Conservation (phyloP, 1,140 invertebrate species). For the Papilio helenus region DNA sequence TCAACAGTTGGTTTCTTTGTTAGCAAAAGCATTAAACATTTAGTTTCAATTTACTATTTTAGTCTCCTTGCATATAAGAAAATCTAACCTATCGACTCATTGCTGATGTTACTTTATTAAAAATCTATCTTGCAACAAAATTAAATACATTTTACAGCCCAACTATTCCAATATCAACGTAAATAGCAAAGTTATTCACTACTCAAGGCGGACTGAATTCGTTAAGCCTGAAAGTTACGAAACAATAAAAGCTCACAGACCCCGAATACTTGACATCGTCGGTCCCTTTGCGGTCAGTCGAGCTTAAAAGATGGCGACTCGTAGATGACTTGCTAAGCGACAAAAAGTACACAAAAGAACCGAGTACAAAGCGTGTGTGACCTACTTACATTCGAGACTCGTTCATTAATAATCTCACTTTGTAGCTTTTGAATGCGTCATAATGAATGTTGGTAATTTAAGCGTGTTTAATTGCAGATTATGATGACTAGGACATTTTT, state of each 20-base stretch:
- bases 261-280: conserved; percentile 40
- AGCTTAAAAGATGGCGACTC: conserved; percentile 50
- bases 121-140: conserved; percentile 10
- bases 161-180: conserved; percentile 17
- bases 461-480: conserved; percentile 5
- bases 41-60: no score
- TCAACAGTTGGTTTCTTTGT: no score
- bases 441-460: conserved; percentile 16
- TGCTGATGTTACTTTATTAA: not conserved
- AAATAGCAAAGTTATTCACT: conserved; percentile 14
- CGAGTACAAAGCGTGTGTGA: conserved; percentile 62
- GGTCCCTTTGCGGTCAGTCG: conserved; percentile 51
- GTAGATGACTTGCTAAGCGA: conserved; percentile 53
- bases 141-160: conserved; percentile 2
- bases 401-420: conserved; percentile 71
- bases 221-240: conserved; percentile 31
- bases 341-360: conserved; percentile 69
- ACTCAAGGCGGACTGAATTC: conserved; percentile 13
- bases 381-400: conserved; percentile 56
- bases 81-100: not conserved
- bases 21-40: no score
- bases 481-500: not conserved
- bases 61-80: not conserved
- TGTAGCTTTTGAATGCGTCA: conserved; percentile 50
- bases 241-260: conserved; percentile 39